phyloP scores from a whole-genome alignment of 2,113 vertebrate genomes.

The Columba janthina region DNA sequence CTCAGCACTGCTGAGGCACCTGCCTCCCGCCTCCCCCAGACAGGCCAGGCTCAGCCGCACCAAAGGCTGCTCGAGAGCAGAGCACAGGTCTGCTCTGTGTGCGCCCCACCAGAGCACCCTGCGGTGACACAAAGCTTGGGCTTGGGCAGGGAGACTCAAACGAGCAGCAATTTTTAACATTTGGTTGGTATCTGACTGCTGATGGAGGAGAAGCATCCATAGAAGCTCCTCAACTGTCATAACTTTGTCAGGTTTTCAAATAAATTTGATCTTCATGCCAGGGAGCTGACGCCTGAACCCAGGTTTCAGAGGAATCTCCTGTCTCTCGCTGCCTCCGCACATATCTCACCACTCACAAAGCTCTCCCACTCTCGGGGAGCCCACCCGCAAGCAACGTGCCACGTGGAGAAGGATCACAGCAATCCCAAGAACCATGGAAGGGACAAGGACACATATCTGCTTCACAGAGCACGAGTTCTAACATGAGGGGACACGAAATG shows the following conservation, averaged over 20 bases:
- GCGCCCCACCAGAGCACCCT: background rate
- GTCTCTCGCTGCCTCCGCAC: background rate
- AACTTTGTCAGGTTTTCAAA: background rate
- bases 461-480: background rate
- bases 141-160: background rate
- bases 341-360: rapidly evolving
- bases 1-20: background rate
- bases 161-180: background rate
- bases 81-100: background rate
- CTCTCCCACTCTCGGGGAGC: rapidly evolving
- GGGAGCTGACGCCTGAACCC: background rate
- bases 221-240: background rate
- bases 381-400: background rate
- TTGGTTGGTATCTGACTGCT: background rate
- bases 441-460: no score
- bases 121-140: background rate
- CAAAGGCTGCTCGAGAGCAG: background rate
- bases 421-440: background rate
- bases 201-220: background rate
- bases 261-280: background rate
- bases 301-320: background rate
- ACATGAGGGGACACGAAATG: background rate
- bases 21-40: background rate
- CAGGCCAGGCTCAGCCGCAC: background rate
- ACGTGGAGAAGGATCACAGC: background rate